These are phyloP conservation scores for Villa cingulata DNA, from an alignment of 2,888 invertebrate genomes.

Conservation along the genomic window DNA sequence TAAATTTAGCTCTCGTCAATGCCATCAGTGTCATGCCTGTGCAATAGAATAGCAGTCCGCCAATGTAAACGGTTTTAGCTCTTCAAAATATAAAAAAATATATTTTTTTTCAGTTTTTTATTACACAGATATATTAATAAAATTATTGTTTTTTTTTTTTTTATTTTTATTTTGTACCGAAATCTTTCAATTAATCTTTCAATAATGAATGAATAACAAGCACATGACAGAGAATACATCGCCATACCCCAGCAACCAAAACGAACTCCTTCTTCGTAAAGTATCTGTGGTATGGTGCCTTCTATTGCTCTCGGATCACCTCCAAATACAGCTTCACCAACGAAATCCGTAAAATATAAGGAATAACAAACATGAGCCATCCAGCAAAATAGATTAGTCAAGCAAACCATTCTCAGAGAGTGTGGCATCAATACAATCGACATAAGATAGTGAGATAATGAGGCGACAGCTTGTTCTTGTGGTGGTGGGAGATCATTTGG, in stretches of 20 bases:
- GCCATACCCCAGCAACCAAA: constrained; percentile 97
- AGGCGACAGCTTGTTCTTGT: constrained; percentile 34
- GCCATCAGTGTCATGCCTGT: constrained; percentile 82
- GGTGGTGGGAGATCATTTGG: constrained; percentile 4
- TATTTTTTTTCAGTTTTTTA: neutral
- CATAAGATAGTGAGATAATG: constrained; percentile 63
- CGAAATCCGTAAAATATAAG: constrained; percentile 92
- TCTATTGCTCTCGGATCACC: constrained; percentile 50
- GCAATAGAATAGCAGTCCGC: constrained; percentile 77
- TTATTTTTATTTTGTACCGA: constrained; percentile 35
- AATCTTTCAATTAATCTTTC: constrained; percentile 68
- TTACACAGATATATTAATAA: constrained; percentile 12
- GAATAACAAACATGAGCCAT: constrained; percentile 97
- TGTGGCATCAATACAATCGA: constrained; percentile 88
- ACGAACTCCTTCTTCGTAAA: constrained; percentile 83
- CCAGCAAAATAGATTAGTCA: constrained; percentile 95
- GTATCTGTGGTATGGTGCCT: constrained; percentile 46
- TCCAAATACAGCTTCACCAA: constrained; percentile 32
- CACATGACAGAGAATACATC: constrained; percentile 87
- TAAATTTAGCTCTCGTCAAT: constrained; percentile 55
- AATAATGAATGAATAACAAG: constrained; percentile 79
- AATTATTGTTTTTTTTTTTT: too few relatives aligned
- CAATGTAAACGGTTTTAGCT: constrained; percentile 75
- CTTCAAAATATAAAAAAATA: constrained; percentile 38
- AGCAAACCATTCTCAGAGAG: constrained; percentile 71